These are phyloP conservation scores for Eledone cirrhosa DNA, from an alignment of 2,888 invertebrate species.

Conservation along the genomic window DNA sequence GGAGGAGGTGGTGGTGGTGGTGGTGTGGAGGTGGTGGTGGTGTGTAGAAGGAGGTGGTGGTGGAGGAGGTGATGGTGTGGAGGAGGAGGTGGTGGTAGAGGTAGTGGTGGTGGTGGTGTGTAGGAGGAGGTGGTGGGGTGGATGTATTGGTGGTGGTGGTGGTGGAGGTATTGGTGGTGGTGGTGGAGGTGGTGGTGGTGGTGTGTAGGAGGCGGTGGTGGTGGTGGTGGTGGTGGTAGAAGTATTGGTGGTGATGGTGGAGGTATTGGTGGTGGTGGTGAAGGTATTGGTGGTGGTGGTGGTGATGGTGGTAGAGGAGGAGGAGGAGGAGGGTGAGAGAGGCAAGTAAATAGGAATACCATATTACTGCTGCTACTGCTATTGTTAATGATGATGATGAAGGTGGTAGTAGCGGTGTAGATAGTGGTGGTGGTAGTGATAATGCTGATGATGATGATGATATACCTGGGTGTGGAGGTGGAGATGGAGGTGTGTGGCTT, in stretches of 20 bases:
- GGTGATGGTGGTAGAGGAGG: neutral
- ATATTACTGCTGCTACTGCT: too few relatives aligned
- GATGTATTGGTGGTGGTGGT: neutral
- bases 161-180: neutral
- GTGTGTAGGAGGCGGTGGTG: constrained; percentile 27
- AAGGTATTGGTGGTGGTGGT: constrained; percentile 32
- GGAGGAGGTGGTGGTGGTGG: too few relatives aligned
- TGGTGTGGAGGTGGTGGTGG: too few relatives aligned
- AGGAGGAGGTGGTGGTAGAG: too few relatives aligned
- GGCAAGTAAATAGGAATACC: too few relatives aligned
- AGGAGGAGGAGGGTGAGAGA: constrained; percentile 28
- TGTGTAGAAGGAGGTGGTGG: neutral
- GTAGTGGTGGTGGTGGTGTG: neutral
- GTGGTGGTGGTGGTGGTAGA: constrained; percentile 30
- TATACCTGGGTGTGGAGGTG: too few relatives aligned
- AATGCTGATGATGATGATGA: too few relatives aligned
- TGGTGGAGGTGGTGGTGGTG: constrained; percentile 31
- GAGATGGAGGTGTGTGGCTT: too few relatives aligned
- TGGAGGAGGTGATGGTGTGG: neutral
- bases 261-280: constrained; percentile 29
- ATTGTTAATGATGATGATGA: too few relatives aligned
- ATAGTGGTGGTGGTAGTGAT: too few relatives aligned
- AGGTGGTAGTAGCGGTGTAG: neutral
- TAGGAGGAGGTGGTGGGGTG: neutral
- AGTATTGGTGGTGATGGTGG: constrained; percentile 30